Base-by-base conservation (phyloP, 2,113 vertebrate genomes). In the Camelus bactrianus region DNA sequence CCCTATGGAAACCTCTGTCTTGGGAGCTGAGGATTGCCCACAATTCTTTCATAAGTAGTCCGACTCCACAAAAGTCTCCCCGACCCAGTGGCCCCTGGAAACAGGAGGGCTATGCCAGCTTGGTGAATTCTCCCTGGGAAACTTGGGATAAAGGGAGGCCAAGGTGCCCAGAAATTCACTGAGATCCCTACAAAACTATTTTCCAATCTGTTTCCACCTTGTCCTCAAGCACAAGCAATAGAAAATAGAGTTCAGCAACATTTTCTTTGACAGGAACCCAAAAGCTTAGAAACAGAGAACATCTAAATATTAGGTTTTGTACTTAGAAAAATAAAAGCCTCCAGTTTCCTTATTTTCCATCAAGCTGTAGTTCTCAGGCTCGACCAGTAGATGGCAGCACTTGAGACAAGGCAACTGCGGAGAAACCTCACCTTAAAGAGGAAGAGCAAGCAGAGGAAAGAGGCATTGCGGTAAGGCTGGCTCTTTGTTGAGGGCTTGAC, bases 321-420 rank as follows among this genome's bases (percentile, higher is more conserved):
- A 85, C 65, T 67, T 94, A 20, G 48, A 81, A 93, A 94, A 94
- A 86, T 12, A 89, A 95, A 91, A 58, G 42, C 62, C 69, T 69
- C 79, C 54, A 17, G 42, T 52, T 48, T 87, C 42, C 76, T 9
- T 9, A 50, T 69, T 50, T 92, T 81, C 94, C 70, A 92, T 62
- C 83, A 75, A 67, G n/a, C 19, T 94, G 94, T 88, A 95, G 72
- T 96, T 93, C 84, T 92, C 20, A 52, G 4, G 1, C 0, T 62
- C 0, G 2, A 56, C 67, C 97, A 94, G 50, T 69, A 97, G 97
- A 94, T 82, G 89, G 89, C 76, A 94, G 93, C 84, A 95, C 65
- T 81, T 60, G n/a, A 93, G 3, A 64, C 28, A n/a, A 72, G 19
- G 70, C 64, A 65, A 38, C 38, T 62, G 19, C 38, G 12, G 24